Base-by-base conservation (phyloP, 1,140 invertebrate genomes). In the Neoseiulus cucumeris region DNA sequence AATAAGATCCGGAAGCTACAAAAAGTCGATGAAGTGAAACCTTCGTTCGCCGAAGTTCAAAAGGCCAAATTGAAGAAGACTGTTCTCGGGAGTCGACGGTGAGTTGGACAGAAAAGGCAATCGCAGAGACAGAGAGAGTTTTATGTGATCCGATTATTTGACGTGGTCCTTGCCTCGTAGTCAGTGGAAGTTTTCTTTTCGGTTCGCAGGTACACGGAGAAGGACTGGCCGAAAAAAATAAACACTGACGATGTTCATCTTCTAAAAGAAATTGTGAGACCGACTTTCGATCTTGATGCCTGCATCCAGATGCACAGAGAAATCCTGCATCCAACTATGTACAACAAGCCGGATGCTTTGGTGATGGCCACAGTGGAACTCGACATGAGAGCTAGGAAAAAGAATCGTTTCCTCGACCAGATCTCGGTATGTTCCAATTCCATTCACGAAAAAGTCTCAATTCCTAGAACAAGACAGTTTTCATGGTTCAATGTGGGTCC, bases 241-340 rank as follows among this genome's bases (percentile, higher is more conserved):
- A 28, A 28, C 18, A 5, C 45, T 47, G 51, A 59, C 12, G 51
- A 59, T 33, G 51, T 59, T 2, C 33, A 59, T 59, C 22, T 18
- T 2, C 51, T 25, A 20, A 29, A 25, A 33, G 25, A 33, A 33
- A 17, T 29, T 9, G 12, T 25, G 22, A 12, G 33, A 59, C 14
- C 14, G 22, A 25, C 51, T 1, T 59, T 29, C 22, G 25, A 25
- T 17, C 51, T 59, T 5, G 51, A 59, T 14, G 17, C 25, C 12
- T 59, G 51, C 22, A 59, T 59, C 22, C 51, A 59, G 51, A 59
- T 59, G 51, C 51, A 59, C 9, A 12, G 51, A 59, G 51, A 59
- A 20, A 2, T 59, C 14, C 25, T 59, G n/a, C 51, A 59, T 9
- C 51, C 51, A 25, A 14, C 17, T 1, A 59, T 59, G 51, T 18